phyloP scores from a whole-genome alignment of 1,140 invertebrate genomes.

The Hycleus cichorii region DNA sequence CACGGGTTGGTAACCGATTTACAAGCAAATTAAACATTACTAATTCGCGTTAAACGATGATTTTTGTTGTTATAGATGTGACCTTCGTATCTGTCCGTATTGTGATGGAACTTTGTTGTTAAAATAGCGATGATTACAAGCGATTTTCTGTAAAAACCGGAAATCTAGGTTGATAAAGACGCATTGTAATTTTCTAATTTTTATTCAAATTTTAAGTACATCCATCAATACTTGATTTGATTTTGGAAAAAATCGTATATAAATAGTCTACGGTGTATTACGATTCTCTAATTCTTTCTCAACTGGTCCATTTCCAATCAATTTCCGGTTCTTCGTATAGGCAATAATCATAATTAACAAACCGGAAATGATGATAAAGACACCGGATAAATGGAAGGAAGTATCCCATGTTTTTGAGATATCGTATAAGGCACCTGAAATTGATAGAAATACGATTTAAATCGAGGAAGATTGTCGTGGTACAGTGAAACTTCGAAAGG shows the following conservation, averaged over 20 bases:
- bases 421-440: slow-evolving; percentile 40
- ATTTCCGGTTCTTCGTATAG: slow-evolving; percentile 56
- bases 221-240: neutral
- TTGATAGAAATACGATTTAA: neutral
- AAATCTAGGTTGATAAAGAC: too few relatives aligned
- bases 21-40: too few relatives aligned
- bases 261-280: neutral
- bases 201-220: neutral
- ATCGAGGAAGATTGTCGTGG: too few relatives aligned
- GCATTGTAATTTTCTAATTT: neutral
- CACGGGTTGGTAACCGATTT: slow-evolving; percentile 21
- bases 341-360: slow-evolving; percentile 61
- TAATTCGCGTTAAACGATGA: neutral
- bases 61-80: neutral
- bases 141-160: too few relatives aligned
- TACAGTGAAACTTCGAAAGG: too few relatives aligned
- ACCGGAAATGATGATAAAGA: slow-evolving; percentile 69
- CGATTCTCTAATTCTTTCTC: slow-evolving; percentile 46
- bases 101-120: too few relatives aligned
- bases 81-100: too few relatives aligned
- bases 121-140: too few relatives aligned
- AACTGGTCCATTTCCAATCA: slow-evolving; percentile 54
- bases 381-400: slow-evolving; percentile 67
- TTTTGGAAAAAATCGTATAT: neutral
- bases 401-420: slow-evolving; percentile 61